phyloP scores from a whole-genome alignment of 2,888 invertebrate genomes.

The Dasypolia templi region DNA sequence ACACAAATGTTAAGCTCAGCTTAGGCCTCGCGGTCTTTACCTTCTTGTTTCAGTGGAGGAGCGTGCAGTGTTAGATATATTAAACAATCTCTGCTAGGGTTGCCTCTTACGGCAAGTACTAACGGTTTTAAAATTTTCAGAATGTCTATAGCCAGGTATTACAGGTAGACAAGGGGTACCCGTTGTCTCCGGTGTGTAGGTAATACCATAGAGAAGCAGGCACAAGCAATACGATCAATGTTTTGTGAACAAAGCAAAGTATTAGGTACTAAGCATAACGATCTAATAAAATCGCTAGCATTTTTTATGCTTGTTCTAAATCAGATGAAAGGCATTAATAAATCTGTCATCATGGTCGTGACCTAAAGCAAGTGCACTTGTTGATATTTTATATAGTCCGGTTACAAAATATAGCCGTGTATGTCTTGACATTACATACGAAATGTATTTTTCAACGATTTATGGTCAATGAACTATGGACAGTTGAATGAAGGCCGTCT shows the following conservation, averaged over 20 bases:
- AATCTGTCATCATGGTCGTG: conserved; percentile 39
- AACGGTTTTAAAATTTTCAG: too few relatives aligned
- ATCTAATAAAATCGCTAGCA: background rate
- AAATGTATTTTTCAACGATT: conserved; percentile 31
- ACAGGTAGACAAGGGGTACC: background rate
- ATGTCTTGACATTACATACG: conserved; percentile 50
- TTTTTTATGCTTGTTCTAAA: conserved; percentile 21
- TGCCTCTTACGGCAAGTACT: background rate
- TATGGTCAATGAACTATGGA: conserved; percentile 67
- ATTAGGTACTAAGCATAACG: background rate
- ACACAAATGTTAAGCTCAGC: too few relatives aligned
- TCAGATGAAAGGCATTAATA: conserved; percentile 27
- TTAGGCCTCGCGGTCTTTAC: too few relatives aligned
- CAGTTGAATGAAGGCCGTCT: conserved; percentile 37
- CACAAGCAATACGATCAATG: background rate
- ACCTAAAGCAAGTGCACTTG: conserved; percentile 40
- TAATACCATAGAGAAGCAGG: background rate
- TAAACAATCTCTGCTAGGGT: background rate
- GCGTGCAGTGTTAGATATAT: too few relatives aligned
- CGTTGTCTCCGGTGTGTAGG: too few relatives aligned
- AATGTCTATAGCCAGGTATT: background rate
- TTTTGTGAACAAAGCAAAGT: background rate
- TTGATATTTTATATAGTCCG: conserved; percentile 47
- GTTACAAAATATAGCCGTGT: conserved; percentile 36
- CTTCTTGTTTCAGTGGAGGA: too few relatives aligned